Evolutionary conservation across 2,797 vertebrate genomes (phyloP).

Genomic region (Synanceia verrucosa): DNA sequence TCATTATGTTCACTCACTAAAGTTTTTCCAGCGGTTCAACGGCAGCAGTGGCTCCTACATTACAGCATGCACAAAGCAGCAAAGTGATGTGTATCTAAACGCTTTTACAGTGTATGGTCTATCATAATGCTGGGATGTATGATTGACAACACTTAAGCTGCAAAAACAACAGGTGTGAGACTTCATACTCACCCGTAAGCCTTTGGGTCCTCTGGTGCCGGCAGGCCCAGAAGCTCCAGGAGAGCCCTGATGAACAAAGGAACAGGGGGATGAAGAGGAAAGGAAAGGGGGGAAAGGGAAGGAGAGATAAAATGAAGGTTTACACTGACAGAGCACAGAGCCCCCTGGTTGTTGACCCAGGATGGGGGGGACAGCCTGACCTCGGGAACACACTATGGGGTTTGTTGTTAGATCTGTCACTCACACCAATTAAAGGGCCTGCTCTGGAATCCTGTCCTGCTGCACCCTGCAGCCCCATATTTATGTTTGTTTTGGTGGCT

Average conservation of each 20-base stretch:
- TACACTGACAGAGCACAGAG: slow-evolving; percentile 68
- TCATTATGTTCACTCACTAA: slow-evolving; percentile 30
- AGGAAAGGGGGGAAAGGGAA: slow-evolving; percentile 22
- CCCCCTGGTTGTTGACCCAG: slow-evolving; percentile 62
- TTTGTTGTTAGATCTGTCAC: slow-evolving; percentile 79
- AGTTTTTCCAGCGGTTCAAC: slow-evolving; percentile 30
- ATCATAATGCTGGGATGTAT: neutral
- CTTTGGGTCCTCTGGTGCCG: slow-evolving; percentile 91
- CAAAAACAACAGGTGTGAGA: slow-evolving; percentile 27
- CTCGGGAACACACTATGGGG: slow-evolving; percentile 69
- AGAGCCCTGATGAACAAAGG: slow-evolving; percentile 84
- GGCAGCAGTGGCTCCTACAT: slow-evolving; percentile 5
- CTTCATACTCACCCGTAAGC: slow-evolving; percentile 86
- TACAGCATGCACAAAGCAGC: slow-evolving; percentile 1
- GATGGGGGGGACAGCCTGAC: slow-evolving; percentile 57
- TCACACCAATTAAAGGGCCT: slow-evolving; percentile 75
- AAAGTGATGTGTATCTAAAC: neutral
- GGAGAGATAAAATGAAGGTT: slow-evolving; percentile 67
- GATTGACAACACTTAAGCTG: slow-evolving; percentile 15
- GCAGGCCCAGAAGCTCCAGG: slow-evolving; percentile 85
- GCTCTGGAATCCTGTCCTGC: slow-evolving; percentile 67
- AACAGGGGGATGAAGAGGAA: slow-evolving; percentile 15
- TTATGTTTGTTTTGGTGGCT: slow-evolving; percentile 81
- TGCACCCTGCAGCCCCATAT: slow-evolving; percentile 64
- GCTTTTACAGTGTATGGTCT: slow-evolving; percentile 6